A percentile compares a stretch with the other conserved stretches of the same genome.
These are phyloP conservation scores for Sturnira hondurensis DNA, from an alignment of 2,113 vertebrate species.

Conservation along the genomic window DNA sequence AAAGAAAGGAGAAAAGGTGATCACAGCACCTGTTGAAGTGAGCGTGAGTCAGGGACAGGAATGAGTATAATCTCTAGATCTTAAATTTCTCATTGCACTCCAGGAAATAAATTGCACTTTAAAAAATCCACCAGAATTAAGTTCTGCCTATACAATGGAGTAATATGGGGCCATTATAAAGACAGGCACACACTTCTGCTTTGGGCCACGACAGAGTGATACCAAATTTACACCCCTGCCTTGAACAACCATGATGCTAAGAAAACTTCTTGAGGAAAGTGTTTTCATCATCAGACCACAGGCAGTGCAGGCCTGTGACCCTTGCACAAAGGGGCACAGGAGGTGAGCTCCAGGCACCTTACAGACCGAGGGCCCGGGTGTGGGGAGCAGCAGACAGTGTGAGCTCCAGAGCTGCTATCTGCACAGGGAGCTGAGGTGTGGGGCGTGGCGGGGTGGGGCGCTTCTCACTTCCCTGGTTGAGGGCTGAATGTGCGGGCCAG, in stretches of 20 bases:
- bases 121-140: slow-evolving; percentile 24
- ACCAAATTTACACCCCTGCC: background rate
- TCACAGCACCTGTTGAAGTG: background rate
- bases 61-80: background rate
- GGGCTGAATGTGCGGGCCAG: background rate
- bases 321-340: background rate
- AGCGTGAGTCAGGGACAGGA: background rate
- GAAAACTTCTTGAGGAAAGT: background rate
- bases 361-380: accelerated
- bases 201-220: background rate
- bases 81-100: background rate
- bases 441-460: background rate
- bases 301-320: background rate
- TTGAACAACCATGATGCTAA: background rate
- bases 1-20: background rate
- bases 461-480: background rate
- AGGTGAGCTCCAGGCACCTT: background rate
- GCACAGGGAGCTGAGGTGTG: background rate
- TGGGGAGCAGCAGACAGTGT: no score
- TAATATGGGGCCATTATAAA: background rate
- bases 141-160: background rate
- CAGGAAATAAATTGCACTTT: background rate
- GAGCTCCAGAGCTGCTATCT: background rate
- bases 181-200: background rate
- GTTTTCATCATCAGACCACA: background rate